Evolutionary conservation across 2,113 vertebrate species (phyloP), one percentile per base, ranked within the genome.

Genomic region (Oenanthe melanoleuca): DNA sequence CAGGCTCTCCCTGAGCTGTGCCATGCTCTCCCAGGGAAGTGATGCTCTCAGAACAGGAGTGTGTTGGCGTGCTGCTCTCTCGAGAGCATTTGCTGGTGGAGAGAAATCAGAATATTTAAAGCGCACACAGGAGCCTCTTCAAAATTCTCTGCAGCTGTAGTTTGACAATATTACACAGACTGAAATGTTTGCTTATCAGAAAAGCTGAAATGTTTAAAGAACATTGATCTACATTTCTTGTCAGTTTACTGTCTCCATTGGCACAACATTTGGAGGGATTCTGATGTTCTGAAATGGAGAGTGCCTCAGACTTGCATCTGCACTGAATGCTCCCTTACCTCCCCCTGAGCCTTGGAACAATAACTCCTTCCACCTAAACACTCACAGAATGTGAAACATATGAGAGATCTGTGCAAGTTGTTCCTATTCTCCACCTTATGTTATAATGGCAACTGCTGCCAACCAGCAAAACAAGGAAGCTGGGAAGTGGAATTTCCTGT

Each of bases 121-220:
- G 83, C 16, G 25, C 96, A 72, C 81, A 94, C 25, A 93, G 95
- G 94, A 97, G 81, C 65, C 79, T 97, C 96, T 95, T 97, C 94
- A 97, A 79, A 86, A 97, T 93, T 92, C 96, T 96, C 92, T 97
- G 96, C 96, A 97, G 96, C 95, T 97, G 96, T 89, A 97, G 95
- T 96, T 95, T 97, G 97, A 97, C 93, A 94, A 96, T 96, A 96
- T 96, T 97, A 92, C 96, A 87, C 94, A 97, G 94, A 95, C 83
- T 86, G 95, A 97, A 97, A 96, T 97, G 95, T 97, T 97, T 97
- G 96, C 93, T 92, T 97, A 97, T 97, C 95, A 91, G 88, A 70
- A 94, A 92, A 96, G 81, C 97, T 93, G 95, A 97, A 97, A 97
- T 97, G 95, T 97, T 97, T 97, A 97, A 97, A 96, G 95, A 97